Base-by-base conservation (phyloP, 2,113 vertebrate genomes). In the Etheostoma cragini region DNA sequence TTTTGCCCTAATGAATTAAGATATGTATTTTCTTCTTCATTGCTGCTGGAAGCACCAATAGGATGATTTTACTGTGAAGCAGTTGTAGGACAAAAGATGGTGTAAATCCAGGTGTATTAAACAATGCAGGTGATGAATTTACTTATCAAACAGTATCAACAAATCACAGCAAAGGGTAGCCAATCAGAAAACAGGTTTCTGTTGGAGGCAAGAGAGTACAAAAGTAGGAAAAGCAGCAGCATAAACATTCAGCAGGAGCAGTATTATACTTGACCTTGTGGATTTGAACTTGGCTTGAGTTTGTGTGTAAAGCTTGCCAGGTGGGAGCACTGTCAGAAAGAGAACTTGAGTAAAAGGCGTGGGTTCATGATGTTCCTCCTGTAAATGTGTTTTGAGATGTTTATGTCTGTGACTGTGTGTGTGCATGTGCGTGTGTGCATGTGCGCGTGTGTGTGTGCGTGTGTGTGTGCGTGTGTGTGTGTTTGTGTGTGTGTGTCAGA, bases 331-430 rank as follows among this genome's bases (percentile, higher is more conserved):
- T 67, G 50, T 58, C 72, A 46, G 76, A 42, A 52, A 63, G 52
- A 52, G 56, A 67, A 53, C 42, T 17, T 57, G 62, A 63, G 24
- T 61, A 52, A 85, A 78, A 58, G 62, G 62, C n/a, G 50, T 72
- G 58, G 56, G 68, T 46, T 50, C 57, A 46, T 52, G 21, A 73
- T 81, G 61, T 76, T 45, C 49, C 22, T 71, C 53, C 16, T 6
- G 61, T 45, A 45, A 54, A 54, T 63, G 65, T 68, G 80, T 72
- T 73, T 80, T 33, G 52, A 72, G 46, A 78, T 76, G 70, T 72
- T 76, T 56, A 60, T 76, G 65, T 75, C 42, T 24, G 54, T 35
- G 56, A 45, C 26, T 72, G 33, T 58, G 26, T 58, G 52, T 71
- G 26, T 65, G 15, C 52, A 26, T 74, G 57, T n/a, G 56, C 69